These are phyloP conservation scores for Sebastes taczanowskii DNA, from an alignment of 2,797 vertebrate species.

Conservation along the genomic window DNA sequence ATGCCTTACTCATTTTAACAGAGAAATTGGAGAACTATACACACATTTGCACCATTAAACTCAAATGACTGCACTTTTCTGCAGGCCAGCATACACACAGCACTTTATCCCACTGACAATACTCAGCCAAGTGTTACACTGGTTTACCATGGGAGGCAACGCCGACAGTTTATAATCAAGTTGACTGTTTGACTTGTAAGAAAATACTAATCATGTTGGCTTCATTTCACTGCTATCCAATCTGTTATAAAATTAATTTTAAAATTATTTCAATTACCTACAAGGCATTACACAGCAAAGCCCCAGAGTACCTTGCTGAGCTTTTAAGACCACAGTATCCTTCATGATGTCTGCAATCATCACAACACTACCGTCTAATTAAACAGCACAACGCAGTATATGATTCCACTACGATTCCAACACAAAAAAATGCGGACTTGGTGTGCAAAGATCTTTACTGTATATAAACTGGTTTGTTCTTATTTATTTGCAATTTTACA, in stretches of 20 bases:
- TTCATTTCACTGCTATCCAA: constrained; percentile 7
- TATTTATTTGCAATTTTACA: neutral
- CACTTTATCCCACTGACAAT: neutral
- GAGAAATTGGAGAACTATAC: constrained; percentile 36
- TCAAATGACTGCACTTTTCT: constrained; percentile 28
- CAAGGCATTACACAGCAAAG: neutral
- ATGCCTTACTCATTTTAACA: constrained; percentile 42
- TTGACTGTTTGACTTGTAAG: neutral
- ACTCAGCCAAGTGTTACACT: constrained; percentile 1
- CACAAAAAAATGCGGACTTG: no score
- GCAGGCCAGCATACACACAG: constrained; percentile 2
- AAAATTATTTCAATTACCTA: neutral
- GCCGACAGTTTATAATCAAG: neutral
- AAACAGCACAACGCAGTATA: neutral
- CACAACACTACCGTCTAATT: neutral
- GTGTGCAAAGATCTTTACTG: no score
- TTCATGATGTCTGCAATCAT: neutral
- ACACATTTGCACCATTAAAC: constrained; percentile 46
- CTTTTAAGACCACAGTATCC: neutral
- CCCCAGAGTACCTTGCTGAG: neutral
- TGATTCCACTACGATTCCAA: neutral
- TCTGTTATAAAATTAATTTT: constrained; percentile 1
- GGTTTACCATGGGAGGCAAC: neutral
- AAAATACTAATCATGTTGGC: constrained; percentile 6
- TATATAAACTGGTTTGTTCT: no score